Conservation (phyloP, 2,888 invertebrate genomes). For the Chydorus sphaericus region DNA sequence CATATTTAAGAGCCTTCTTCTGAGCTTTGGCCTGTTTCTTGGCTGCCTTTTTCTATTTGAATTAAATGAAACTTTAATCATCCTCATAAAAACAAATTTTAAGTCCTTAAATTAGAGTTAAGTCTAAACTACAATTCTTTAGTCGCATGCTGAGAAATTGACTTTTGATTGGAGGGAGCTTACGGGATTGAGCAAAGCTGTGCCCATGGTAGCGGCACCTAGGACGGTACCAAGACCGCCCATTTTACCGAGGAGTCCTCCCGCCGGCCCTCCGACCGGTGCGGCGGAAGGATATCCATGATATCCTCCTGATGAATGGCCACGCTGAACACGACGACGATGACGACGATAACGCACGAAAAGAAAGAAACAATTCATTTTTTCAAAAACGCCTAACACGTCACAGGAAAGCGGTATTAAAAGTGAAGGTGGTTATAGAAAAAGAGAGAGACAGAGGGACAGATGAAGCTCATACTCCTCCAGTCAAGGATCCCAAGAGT, state of each 20-base stretch:
- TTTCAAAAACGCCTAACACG: too few species aligned
- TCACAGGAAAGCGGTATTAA: background rate
- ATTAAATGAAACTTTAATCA: background rate
- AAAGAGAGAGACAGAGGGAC: background rate
- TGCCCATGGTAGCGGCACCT: conserved; percentile 29
- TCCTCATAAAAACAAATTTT: background rate
- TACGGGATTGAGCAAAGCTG: conserved; percentile 17
- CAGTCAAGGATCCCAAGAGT: background rate
- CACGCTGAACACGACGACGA: background rate
- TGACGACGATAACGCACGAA: too few species aligned
- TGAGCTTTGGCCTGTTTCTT: conserved; percentile 30
- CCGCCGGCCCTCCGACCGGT: too few species aligned
- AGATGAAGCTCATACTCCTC: conserved; percentile 2
- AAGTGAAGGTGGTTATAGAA: background rate
- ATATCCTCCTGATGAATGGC: too few species aligned
- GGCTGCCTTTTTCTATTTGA: conserved; percentile 23
- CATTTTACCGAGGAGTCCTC: conserved; percentile 28
- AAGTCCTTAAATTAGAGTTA: background rate
- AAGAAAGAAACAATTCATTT: too few species aligned
- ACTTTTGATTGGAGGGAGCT: background rate
- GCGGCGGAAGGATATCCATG: too few species aligned
- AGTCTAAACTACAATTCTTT: background rate
- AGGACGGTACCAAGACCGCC: conserved; percentile 31
- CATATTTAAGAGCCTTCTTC: conserved; percentile 33
- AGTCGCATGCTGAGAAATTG: background rate